Conservation (phyloP, 2,888 invertebrate species). For the Agriopis leucophaearia region DNA sequence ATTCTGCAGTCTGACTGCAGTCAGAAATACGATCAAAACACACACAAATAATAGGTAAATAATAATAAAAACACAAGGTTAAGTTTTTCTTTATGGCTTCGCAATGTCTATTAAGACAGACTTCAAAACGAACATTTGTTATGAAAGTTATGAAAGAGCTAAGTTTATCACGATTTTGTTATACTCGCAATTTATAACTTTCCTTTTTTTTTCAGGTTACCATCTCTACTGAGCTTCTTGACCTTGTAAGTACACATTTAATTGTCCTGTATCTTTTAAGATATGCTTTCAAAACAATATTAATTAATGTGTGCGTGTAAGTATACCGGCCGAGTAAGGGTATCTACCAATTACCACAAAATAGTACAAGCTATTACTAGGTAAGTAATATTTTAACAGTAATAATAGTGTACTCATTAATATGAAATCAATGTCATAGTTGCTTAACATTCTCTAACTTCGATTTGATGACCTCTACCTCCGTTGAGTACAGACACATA, state of each 20-base stretch:
- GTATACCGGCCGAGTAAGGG: no score
- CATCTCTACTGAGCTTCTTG: conserved; percentile 7
- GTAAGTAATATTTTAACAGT: neutral
- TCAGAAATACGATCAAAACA: neutral
- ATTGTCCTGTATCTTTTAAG: neutral
- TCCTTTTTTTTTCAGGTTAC: conserved; percentile 13
- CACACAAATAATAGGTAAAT: neutral
- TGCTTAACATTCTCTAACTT: conserved; percentile 20
- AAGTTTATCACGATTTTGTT: neutral
- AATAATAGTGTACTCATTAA: conserved; percentile 4
- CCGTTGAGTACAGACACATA: conserved; percentile 1
- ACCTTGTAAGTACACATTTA: conserved; percentile 13
- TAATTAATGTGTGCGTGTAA: neutral
- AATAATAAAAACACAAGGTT: neutral
- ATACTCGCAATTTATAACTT: neutral
- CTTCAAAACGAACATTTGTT: neutral
- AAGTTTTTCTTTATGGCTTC: neutral
- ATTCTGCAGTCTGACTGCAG: neutral
- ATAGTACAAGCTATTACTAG: neutral
- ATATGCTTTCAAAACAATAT: neutral
- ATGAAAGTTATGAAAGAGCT: neutral
- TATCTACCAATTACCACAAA: no score
- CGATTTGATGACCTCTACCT: conserved; percentile 24
- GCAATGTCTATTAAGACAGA: neutral
- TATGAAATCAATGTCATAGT: conserved; percentile 21